Percentiles rank a stretch among this genome's conserved stretches.
Conservation (phyloP, 2,113 vertebrate species). For the Mastomys coucha region DNA sequence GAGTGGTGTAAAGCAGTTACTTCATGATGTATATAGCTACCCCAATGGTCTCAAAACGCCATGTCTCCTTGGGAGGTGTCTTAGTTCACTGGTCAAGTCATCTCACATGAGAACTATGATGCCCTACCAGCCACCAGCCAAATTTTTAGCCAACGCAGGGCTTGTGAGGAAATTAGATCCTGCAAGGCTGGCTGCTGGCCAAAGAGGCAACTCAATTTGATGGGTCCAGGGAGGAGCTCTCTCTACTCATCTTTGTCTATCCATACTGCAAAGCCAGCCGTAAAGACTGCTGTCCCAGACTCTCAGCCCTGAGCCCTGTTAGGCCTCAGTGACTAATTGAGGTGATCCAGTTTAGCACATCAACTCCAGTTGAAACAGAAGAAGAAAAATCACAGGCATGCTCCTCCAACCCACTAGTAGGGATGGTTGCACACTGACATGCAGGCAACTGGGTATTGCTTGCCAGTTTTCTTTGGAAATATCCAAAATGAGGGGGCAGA, state of each 20-base stretch:
- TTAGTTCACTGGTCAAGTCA: neutral
- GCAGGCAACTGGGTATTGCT: neutral
- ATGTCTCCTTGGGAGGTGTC: neutral
- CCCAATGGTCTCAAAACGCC: neutral
- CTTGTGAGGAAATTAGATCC: neutral
- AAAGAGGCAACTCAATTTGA: neutral
- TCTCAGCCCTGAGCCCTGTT: neutral
- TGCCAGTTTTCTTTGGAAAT: slow-evolving; percentile 43
- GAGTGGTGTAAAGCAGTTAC: neutral
- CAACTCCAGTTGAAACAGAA: neutral
- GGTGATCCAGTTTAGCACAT: neutral
- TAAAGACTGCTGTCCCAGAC: neutral
- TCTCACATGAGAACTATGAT: neutral
- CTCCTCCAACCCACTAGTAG: neutral
- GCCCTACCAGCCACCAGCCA: neutral
- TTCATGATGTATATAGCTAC: neutral
- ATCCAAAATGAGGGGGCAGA: neutral
- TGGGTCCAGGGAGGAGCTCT: neutral
- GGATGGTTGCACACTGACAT: neutral
- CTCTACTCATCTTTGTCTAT: neutral
- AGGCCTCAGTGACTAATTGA: neutral
- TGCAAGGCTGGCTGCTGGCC: slow-evolving; percentile 10
- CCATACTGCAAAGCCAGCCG: neutral
- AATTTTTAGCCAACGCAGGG: neutral
- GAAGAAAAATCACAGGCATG: neutral